These are phyloP conservation scores for Pseudoatta argentina DNA, from an alignment of 1,140 invertebrate species.

Conservation along the genomic window DNA sequence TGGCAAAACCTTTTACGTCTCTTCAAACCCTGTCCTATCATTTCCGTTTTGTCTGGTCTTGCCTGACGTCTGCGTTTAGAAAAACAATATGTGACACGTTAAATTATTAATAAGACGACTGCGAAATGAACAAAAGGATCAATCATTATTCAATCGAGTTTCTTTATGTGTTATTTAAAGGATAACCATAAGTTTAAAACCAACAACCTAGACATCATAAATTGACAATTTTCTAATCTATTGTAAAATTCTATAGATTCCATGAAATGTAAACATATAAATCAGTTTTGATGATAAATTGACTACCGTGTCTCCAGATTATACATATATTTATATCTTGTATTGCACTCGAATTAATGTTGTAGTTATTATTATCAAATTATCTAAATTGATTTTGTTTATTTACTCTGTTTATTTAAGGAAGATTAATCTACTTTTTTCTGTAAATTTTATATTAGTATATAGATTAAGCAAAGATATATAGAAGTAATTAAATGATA, in stretches of 20 bases:
- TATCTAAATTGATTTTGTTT: background rate
- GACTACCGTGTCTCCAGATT: no score
- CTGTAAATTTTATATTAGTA: background rate
- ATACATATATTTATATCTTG: background rate
- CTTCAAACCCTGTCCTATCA: background rate
- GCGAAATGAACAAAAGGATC: background rate
- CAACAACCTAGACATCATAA: no score
- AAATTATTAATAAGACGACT: constrained; percentile 3
- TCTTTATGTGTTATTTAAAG: background rate
- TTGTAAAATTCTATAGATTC: background rate
- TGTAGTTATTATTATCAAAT: background rate
- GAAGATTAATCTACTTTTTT: background rate
- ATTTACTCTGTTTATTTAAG: constrained; percentile 5
- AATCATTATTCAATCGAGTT: background rate
- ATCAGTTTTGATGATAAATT: background rate
- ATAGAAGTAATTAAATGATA: no score
- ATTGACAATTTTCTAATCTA: background rate
- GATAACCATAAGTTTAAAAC: background rate
- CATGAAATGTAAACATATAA: background rate
- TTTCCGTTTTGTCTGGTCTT: no score
- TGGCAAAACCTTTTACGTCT: no score
- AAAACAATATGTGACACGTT: background rate
- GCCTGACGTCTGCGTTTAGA: background rate
- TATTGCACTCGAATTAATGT: background rate
- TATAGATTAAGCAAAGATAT: background rate